Evolutionary conservation across 2,113 vertebrate species (phyloP).

Genomic region (Petromus typicus): DNA sequence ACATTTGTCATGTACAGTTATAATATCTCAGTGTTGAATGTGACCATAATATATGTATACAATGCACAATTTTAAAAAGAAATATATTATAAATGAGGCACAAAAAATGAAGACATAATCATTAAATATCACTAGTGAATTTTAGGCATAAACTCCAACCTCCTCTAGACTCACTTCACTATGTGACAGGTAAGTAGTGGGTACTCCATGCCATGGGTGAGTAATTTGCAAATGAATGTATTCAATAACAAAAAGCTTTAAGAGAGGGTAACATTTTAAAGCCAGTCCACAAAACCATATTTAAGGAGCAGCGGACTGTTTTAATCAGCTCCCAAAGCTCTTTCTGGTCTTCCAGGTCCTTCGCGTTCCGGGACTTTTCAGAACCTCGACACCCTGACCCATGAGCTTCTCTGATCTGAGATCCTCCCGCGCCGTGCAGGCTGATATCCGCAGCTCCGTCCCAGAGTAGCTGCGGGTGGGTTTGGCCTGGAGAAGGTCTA

Average conservation of each 20-base stretch:
- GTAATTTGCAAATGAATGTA: constrained; percentile 9
- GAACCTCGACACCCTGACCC: not conserved
- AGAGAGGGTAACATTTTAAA: constrained; percentile 1
- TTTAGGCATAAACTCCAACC: not conserved
- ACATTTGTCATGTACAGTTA: too few relatives aligned
- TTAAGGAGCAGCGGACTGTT: not conserved
- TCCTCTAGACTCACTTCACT: not conserved
- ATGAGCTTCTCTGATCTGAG: not conserved
- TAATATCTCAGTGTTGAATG: too few relatives aligned
- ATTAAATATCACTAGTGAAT: not conserved
- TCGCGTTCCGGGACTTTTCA: not conserved
- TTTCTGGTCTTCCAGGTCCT: not conserved
- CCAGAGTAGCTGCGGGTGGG: not conserved
- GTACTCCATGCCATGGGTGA: not conserved
- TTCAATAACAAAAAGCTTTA: not conserved
- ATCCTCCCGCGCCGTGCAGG: not conserved
- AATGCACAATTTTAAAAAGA: not conserved
- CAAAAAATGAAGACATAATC: not conserved
- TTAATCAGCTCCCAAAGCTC: not conserved
- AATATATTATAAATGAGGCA: not conserved
- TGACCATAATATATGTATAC: too few relatives aligned
- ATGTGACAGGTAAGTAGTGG: not conserved
- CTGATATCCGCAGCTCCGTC: not conserved
- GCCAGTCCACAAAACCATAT: not conserved
- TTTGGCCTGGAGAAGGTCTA: not conserved